Conservation (phyloP, 1,140 invertebrate species). For the Helicoverpa armigera region DNA sequence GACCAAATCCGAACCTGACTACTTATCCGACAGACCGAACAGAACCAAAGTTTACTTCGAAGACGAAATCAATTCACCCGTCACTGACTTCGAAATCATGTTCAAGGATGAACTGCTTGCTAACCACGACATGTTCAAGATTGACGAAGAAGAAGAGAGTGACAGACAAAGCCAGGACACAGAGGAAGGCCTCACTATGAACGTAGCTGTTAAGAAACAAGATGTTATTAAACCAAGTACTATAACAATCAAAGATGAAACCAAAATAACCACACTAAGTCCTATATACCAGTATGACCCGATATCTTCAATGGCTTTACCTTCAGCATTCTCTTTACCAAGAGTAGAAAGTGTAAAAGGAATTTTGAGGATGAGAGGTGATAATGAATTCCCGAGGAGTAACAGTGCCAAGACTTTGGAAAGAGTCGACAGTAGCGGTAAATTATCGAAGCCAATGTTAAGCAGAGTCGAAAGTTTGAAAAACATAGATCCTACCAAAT, state of each 20-base stretch:
- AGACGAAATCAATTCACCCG: conserved; percentile 79
- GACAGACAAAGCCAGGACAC: conserved; percentile 73
- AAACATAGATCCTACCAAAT: conserved; percentile 79
- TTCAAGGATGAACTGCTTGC: conserved; percentile 84
- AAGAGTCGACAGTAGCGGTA: conserved; percentile 72
- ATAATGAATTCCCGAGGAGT: conserved; percentile 64
- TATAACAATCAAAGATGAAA: conserved; percentile 78
- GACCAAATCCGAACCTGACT: conserved; percentile 82
- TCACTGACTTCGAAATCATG: conserved; percentile 87
- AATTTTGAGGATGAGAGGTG: conserved; percentile 68
- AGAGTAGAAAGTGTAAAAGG: conserved; percentile 83
- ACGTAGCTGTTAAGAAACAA: conserved; percentile 76
- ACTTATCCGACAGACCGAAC: conserved; percentile 76
- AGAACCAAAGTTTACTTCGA: conserved; percentile 84
- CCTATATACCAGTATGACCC: conserved; percentile 80
- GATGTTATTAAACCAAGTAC: conserved; percentile 81
- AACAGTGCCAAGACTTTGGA: conserved; percentile 77
- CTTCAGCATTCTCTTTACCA: conserved; percentile 73
- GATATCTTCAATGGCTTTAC: conserved; percentile 67
- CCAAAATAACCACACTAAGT: conserved; percentile 74
- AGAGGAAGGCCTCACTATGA: conserved; percentile 81
- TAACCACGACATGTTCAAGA: conserved; percentile 82
- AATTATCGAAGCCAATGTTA: conserved; percentile 65
- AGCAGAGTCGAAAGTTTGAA: conserved; percentile 83
- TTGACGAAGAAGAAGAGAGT: conserved; percentile 84